phyloP scores from a whole-genome alignment of 2,797 vertebrate species.

The Onychomys arenicola region DNA sequence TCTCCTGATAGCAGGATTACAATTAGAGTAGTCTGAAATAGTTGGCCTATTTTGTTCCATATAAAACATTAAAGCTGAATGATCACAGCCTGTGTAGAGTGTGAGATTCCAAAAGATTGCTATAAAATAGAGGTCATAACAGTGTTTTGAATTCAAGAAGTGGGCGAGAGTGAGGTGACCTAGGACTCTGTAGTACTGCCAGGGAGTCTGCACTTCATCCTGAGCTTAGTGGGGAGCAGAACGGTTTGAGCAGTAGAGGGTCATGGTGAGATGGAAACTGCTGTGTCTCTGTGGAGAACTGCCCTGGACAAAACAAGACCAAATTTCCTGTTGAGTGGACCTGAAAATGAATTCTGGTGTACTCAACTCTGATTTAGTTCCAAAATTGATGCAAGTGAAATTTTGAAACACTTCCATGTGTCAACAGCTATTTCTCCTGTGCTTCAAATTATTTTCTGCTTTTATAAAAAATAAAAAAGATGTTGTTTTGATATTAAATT shows the following conservation, averaged over 20 bases:
- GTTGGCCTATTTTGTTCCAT: not conserved
- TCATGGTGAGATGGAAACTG: not conserved
- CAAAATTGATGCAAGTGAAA: constrained; percentile 38
- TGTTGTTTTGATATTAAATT: constrained; percentile 40
- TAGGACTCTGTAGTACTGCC: not conserved
- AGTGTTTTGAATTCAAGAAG: not conserved
- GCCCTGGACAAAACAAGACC: not conserved
- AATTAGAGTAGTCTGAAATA: not conserved
- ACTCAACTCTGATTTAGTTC: constrained; percentile 3
- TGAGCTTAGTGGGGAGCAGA: not conserved
- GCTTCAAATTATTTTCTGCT: constrained; percentile 46
- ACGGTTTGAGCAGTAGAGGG: not conserved
- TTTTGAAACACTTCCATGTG: not conserved
- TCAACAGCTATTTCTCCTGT: constrained; percentile 31
- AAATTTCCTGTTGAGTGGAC: not conserved
- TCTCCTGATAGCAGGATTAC: not conserved
- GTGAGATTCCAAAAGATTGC: not conserved
- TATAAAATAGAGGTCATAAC: not conserved
- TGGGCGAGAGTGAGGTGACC: not conserved
- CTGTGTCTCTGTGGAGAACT: not conserved
- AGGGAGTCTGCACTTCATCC: not conserved
- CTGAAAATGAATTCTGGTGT: not conserved
- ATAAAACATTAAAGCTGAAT: not conserved
- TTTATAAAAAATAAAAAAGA: constrained; percentile 57
- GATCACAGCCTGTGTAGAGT: not conserved